A percentile compares a stretch with the other conserved stretches of the same genome.
Conservation (phyloP, 2,797 vertebrate genomes). For the Acanthurus tractus region DNA sequence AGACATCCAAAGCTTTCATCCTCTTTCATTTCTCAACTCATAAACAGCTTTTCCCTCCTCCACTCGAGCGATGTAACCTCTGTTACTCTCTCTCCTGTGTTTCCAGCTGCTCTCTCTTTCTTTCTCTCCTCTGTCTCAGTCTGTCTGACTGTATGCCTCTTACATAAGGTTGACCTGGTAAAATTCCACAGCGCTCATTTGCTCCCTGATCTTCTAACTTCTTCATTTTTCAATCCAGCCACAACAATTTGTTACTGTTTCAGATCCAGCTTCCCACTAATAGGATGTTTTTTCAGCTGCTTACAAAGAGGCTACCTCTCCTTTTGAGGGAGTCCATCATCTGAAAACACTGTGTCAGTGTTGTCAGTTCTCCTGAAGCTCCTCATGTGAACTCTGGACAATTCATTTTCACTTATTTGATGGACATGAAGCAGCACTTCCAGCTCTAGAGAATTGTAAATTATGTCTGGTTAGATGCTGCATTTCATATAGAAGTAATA, state of each 20-base stretch:
- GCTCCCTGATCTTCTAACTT: conserved; percentile 54
- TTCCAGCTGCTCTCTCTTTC: neutral
- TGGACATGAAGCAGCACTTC: conserved; percentile 31
- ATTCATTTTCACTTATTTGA: conserved; percentile 26
- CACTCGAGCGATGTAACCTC: conserved; percentile 19
- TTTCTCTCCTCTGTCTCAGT: conserved; percentile 17
- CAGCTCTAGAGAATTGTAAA: conserved; percentile 1
- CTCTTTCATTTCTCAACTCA: conserved; percentile 39
- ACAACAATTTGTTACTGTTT: conserved; percentile 79
- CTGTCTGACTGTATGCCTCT: conserved; percentile 58
- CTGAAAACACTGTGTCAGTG: conserved; percentile 61
- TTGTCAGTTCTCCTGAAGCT: conserved; percentile 45
- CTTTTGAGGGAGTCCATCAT: conserved; percentile 51
- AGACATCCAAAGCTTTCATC: conserved; percentile 45
- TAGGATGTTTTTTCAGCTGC: conserved; percentile 83
- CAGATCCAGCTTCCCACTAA: conserved; percentile 71
- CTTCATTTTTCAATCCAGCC: conserved; percentile 57
- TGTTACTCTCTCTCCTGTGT: conserved; percentile 3
- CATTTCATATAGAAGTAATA: conserved; percentile 7
- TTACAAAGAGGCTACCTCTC: conserved; percentile 72
- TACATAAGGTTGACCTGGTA: conserved; percentile 78
- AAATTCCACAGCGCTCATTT: conserved; percentile 73
- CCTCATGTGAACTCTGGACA: conserved; percentile 10
- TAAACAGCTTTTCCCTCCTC: conserved; percentile 50
- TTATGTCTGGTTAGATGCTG: neutral